A percentile compares a stretch with the other conserved stretches of the same genome.
These are phyloP conservation scores for Formica exsecta DNA, from an alignment of 1,140 invertebrate genomes.

Conservation along the genomic window DNA sequence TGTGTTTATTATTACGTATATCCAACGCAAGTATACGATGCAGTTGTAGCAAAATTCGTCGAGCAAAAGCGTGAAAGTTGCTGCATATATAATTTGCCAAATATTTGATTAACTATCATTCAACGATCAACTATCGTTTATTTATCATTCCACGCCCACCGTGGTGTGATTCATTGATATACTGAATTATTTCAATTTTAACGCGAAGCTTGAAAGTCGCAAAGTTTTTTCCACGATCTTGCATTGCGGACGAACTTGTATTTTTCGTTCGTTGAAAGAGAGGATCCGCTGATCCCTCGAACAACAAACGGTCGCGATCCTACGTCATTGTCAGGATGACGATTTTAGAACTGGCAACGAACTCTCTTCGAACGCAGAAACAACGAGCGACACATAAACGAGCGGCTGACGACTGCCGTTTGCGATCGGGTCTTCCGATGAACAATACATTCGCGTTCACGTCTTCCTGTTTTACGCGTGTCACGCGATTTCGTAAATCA, in stretches of 20 bases:
- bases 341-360: slow-evolving; percentile 82
- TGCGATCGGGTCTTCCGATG: slow-evolving; percentile 65
- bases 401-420: slow-evolving; percentile 30
- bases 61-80: slow-evolving; percentile 6
- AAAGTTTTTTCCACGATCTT: neutral
- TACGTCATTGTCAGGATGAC: slow-evolving; percentile 83
- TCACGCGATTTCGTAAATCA: slow-evolving; percentile 9
- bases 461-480: neutral
- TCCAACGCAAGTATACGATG: neutral
- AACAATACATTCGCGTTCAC: slow-evolving; percentile 32
- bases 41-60: slow-evolving; percentile 11
- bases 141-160: slow-evolving; percentile 17
- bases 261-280: slow-evolving; percentile 13
- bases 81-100: slow-evolving; percentile 12
- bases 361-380: slow-evolving; percentile 65
- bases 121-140: slow-evolving; percentile 5
- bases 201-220: neutral
- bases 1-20: slow-evolving; percentile 38
- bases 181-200: neutral
- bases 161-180: neutral
- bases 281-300: slow-evolving; percentile 31
- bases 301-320: slow-evolving; percentile 73
- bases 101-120: neutral
- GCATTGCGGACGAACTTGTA: neutral
- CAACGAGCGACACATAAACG: slow-evolving; percentile 60